Percentiles rank a stretch among this genome's conserved stretches.
Conservation (phyloP, 2,797 vertebrate species). For the Sebastiscus albofasciatus region DNA sequence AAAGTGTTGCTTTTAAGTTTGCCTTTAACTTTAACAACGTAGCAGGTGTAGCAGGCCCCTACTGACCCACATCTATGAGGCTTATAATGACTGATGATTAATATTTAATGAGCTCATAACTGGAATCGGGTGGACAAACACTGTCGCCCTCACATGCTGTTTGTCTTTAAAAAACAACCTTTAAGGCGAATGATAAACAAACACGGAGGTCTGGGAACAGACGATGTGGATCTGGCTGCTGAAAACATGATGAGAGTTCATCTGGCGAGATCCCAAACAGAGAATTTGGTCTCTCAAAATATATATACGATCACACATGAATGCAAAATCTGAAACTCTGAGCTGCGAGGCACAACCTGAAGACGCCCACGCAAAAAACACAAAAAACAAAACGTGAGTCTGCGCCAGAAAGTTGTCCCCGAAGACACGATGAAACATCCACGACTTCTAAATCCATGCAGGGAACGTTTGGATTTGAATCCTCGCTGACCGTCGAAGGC, state of each 20-base stretch:
- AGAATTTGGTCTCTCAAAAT: conserved; percentile 29
- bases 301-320: background rate
- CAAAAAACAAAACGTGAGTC: background rate
- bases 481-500: background rate
- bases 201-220: conserved; percentile 28
- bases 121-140: conserved; percentile 6
- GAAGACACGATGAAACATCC: conserved; percentile 27
- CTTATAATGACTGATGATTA: too few species aligned
- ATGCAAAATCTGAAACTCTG: conserved; percentile 21
- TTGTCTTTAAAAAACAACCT: background rate
- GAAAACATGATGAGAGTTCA: conserved; percentile 24
- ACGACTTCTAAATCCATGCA: background rate
- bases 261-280: conserved; percentile 36
- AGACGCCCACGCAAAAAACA: conserved; percentile 34
- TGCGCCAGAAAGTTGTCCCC: conserved; percentile 45
- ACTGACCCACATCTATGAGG: too few species aligned
- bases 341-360: conserved; percentile 51
- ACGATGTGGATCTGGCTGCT: conserved; percentile 16
- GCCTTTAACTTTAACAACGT: too few species aligned
- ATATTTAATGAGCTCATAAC: too few species aligned
- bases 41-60: too few species aligned
- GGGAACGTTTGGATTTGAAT: background rate
- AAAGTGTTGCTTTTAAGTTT: too few species aligned
- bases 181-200: conserved; percentile 23
- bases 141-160: background rate